Conservation (phyloP, 1,140 invertebrate species). For the Euglossa dilemma region DNA sequence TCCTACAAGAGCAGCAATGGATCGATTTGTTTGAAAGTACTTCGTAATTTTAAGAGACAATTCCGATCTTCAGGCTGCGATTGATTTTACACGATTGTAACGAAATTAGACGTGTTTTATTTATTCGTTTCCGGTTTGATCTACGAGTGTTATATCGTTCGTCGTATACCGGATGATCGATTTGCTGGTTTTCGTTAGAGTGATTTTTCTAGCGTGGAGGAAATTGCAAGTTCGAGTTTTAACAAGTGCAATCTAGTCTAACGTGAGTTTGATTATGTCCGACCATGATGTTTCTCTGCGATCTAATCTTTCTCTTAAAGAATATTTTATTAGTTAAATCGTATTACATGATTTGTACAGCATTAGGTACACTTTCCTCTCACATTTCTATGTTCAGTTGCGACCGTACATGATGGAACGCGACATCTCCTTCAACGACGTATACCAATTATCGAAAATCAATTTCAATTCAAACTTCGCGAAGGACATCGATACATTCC, state of each 20-base stretch:
- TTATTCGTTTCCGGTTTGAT: background rate
- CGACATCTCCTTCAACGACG: background rate
- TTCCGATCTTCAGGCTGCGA: background rate
- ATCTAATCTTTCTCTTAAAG: slow-evolving; percentile 41
- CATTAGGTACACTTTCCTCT: slow-evolving; percentile 16
- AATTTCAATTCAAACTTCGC: background rate
- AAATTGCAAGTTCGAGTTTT: background rate
- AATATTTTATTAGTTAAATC: slow-evolving; percentile 63
- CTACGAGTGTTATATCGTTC: background rate
- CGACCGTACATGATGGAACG: background rate
- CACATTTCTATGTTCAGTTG: background rate
- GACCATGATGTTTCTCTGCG: background rate
- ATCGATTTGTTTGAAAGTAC: slow-evolving; percentile 15
- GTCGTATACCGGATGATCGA: no score
- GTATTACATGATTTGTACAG: slow-evolving; percentile 48
- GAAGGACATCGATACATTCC: background rate
- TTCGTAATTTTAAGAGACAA: background rate
- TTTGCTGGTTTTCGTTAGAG: no score
- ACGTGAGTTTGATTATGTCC: background rate
- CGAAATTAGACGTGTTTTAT: background rate
- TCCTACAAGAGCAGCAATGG: background rate
- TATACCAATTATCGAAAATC: background rate
- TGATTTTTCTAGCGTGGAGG: no score
- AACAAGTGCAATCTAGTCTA: slow-evolving; percentile 1
- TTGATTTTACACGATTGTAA: background rate